Conservation (phyloP, 2,113 vertebrate genomes). For the Trematomus loennbergii region DNA sequence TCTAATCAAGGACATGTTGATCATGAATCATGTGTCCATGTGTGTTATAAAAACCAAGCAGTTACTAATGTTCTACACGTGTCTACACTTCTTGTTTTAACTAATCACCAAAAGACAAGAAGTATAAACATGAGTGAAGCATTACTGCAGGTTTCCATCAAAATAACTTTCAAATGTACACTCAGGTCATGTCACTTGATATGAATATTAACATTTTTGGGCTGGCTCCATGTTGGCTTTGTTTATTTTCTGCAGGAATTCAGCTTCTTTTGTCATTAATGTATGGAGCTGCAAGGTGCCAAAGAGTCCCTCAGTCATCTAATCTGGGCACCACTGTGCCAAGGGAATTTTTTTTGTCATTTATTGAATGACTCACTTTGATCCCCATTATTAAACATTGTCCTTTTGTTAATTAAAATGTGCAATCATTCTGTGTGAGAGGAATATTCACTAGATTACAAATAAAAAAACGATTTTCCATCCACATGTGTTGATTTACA, state of each 20-base stretch:
- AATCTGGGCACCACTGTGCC: slow-evolving; percentile 35
- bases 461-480: neutral
- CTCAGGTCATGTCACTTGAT: slow-evolving; percentile 19
- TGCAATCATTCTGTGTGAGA: slow-evolving; percentile 1
- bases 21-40: slow-evolving; percentile 53
- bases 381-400: slow-evolving; percentile 28
- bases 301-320: slow-evolving; percentile 43
- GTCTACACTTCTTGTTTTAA: neutral
- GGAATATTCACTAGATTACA: neutral
- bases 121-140: neutral
- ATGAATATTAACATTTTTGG: slow-evolving; percentile 25
- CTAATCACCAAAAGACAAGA: slow-evolving; percentile 35
- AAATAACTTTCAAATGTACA: neutral
- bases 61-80: slow-evolving; percentile 1
- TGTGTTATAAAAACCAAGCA: slow-evolving; percentile 41
- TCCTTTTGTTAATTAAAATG: slow-evolving; percentile 38
- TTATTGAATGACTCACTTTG: slow-evolving; percentile 34
- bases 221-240: slow-evolving; percentile 9
- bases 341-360: slow-evolving; percentile 25
- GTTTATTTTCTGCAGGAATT: slow-evolving; percentile 45
- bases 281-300: slow-evolving; percentile 32
- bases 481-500: neutral
- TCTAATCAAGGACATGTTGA: slow-evolving; percentile 31
- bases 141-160: slow-evolving; percentile 1
- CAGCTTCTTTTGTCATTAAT: slow-evolving; percentile 26